Evolutionary conservation across 2,888 invertebrate genomes (phyloP).

Genomic region (Antheraea yamamai): DNA sequence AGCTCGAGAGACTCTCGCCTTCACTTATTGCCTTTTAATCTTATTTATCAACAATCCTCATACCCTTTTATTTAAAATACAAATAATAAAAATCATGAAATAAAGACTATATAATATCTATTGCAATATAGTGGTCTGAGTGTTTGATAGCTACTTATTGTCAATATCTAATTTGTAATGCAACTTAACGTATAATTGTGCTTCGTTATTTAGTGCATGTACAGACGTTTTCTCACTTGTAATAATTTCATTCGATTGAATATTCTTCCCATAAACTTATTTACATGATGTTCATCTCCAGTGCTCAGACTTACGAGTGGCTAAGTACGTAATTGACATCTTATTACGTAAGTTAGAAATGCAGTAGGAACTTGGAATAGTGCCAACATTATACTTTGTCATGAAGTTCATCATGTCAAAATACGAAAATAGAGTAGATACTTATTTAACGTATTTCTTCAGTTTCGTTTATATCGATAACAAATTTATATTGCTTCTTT

Average conservation of each 20-base stretch:
- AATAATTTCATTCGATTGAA: background rate
- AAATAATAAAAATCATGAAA: background rate
- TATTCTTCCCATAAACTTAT: background rate
- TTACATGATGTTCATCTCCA: background rate
- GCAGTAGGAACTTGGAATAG: constrained; percentile 52
- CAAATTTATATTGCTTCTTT: constrained; percentile 39
- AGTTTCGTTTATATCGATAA: constrained; percentile 44
- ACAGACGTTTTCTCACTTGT: background rate
- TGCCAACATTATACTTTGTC: constrained; percentile 63
- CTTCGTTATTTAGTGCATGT: background rate
- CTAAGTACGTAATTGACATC: background rate
- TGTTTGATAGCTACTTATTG: background rate
- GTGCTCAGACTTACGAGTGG: background rate
- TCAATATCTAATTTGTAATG: background rate
- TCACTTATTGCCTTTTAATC: constrained; percentile 20
- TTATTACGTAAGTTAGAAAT: constrained; percentile 42
- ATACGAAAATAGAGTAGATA: constrained; percentile 61
- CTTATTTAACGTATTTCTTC: constrained; percentile 62
- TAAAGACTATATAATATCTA: background rate
- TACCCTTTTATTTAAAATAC: background rate
- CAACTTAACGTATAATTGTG: background rate
- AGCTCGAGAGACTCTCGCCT: constrained; percentile 42
- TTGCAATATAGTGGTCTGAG: background rate
- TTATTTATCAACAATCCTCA: constrained; percentile 19
- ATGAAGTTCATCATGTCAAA: constrained; percentile 63